These are phyloP conservation scores for Phyto melanocephala DNA, from an alignment of 2,888 invertebrate genomes.

Conservation along the genomic window DNA sequence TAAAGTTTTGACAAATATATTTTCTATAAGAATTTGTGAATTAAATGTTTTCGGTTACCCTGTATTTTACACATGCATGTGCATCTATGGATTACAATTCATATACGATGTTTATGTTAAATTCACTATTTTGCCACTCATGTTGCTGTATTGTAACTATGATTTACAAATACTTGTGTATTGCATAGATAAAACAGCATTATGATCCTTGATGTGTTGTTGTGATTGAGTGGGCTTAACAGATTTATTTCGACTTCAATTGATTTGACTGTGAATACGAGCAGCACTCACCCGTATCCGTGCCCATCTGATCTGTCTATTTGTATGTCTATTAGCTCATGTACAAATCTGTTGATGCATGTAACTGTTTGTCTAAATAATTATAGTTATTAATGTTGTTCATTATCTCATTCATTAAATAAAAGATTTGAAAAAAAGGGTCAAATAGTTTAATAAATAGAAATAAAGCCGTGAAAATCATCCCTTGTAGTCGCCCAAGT, in stretches of 20 bases:
- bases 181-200: constrained; percentile 17
- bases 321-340: neutral
- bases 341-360: neutral
- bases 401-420: constrained; percentile 5
- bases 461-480: neutral
- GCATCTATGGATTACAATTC: neutral
- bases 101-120: neutral
- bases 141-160: neutral
- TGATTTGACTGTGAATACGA: constrained; percentile 10
- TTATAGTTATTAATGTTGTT: constrained; percentile 53
- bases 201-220: neutral
- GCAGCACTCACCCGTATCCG: neutral
- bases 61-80: neutral
- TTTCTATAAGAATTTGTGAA: too few relatives aligned
- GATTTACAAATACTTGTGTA: neutral
- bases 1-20: too few relatives aligned
- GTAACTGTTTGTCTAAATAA: constrained; percentile 54
- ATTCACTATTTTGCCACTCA: neutral
- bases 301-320: neutral
- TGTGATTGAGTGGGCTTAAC: neutral
- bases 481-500: neutral
- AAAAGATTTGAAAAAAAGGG: constrained; percentile 29
- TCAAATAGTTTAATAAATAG: constrained; percentile 42
- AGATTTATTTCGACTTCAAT: constrained; percentile 38
- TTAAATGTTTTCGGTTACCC: neutral